Base-by-base conservation (phyloP, 2,797 vertebrate species). In the Sardinella longiceps region DNA sequence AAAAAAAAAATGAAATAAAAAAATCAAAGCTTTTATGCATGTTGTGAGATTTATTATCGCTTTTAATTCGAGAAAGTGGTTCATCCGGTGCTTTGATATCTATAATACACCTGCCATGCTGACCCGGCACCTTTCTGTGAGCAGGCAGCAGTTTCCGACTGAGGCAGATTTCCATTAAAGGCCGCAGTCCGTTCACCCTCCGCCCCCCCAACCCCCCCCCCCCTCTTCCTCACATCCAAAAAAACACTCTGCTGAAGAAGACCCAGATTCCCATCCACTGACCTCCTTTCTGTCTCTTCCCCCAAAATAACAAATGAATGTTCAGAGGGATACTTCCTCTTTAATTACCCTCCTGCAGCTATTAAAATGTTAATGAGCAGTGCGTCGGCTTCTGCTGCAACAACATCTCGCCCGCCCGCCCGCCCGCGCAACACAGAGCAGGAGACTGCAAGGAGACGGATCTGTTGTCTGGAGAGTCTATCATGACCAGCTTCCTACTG, bases 41-140 rank as follows among this genome's bases (percentile, higher is more conserved):
- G 58, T 82, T 81, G 66, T 33, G 66, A 89, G 87, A 88, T 92
- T 91, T 89, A 90, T 89, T 87, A 90, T 88, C 85, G 85, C 81
- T 50, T 87, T 89, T 89, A 50, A 89, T 91, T 90, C 88, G 48
- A 84, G 70, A 90, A 88, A 89, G 91, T 90, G 88, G 87, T 84
- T 87, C 63, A 85, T 87, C 81, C 82, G 77, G 83, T 87, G 83
- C 39, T 82, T 14, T 53, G 85, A 84, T 84, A 63, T 86, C 84
- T 70, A 82, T 81, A 51, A 80, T 80, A 80, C 53, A 83, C 83
- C 85, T 84, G 82, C 58, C 83, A 28, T 86, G 90, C 90, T 90
- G 91, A 92, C 86, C 48, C 25, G 25, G 88, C 88, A 85, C 84
- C 84, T 84, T 81, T 80, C 39, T 39, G 33, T 63, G 37, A 85